phyloP scores from a whole-genome alignment of 2,113 vertebrate genomes.

The Pionites leucogaster region DNA sequence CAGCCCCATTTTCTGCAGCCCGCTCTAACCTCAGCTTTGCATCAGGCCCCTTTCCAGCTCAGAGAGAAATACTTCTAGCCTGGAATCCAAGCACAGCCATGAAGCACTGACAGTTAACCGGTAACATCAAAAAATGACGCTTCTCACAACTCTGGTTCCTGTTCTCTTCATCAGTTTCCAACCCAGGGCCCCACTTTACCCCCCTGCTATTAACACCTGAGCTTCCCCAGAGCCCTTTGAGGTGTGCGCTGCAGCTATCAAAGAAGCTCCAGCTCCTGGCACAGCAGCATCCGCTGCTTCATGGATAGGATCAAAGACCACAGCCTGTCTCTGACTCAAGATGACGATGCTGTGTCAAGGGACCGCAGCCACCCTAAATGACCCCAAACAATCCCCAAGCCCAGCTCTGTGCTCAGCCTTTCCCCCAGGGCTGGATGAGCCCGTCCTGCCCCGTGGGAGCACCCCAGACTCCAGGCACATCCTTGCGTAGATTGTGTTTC shows the following conservation, averaged over 20 bases:
- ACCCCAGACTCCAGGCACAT: background rate
- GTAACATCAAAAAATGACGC: background rate
- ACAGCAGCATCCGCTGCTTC: background rate
- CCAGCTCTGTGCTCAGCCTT: background rate
- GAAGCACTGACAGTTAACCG: background rate
- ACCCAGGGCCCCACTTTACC: background rate
- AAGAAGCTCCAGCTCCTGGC: background rate
- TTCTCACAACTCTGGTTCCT: background rate
- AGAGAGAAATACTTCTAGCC: background rate
- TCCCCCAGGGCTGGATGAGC: background rate
- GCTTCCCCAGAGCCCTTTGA: background rate
- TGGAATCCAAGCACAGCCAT: background rate
- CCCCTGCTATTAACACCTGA: accelerated
- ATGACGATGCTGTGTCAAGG: accelerated
- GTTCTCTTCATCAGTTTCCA: background rate
- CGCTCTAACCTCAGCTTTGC: accelerated
- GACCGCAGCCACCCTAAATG: background rate
- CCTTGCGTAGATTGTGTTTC: background rate
- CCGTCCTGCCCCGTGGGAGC: accelerated
- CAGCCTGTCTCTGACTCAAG: background rate
- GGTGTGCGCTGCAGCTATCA: background rate
- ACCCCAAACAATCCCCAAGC: background rate
- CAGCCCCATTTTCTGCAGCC: background rate
- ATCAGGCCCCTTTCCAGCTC: background rate
- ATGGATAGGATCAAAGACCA: background rate